A percentile compares a stretch with the other conserved stretches of the same genome.
phyloP scores from a whole-genome alignment of 2,888 invertebrate genomes.

The Dolichomitus sp. region DNA sequence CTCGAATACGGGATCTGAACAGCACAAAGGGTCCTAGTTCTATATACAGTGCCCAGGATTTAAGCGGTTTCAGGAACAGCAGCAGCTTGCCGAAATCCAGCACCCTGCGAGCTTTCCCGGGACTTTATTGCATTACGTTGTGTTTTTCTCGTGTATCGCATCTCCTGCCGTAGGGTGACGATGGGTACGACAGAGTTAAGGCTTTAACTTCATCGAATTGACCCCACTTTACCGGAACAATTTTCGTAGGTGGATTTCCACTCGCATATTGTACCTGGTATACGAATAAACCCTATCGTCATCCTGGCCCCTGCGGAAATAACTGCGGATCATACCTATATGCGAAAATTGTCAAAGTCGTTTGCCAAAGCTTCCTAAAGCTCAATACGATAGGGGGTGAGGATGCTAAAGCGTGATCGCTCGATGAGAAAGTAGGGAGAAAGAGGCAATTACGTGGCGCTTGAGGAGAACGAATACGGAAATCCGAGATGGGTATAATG shows the following conservation, averaged over 20 bases:
- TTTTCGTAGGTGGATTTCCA: conserved; percentile 28
- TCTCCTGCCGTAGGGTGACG: conserved; percentile 49
- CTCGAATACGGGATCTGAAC: conserved; percentile 41
- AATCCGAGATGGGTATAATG: conserved; percentile 65
- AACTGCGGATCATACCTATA: conserved; percentile 1
- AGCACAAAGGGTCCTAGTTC: conserved; percentile 49
- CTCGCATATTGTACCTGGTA: neutral
- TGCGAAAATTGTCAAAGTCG: neutral
- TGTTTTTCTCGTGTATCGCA: conserved; percentile 76
- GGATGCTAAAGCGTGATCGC: conserved; percentile 15
- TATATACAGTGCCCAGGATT: conserved; percentile 71
- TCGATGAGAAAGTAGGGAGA: conserved; percentile 47
- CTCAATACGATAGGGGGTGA: neutral
- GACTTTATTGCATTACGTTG: conserved; percentile 82
- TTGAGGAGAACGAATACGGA: conserved; percentile 54
- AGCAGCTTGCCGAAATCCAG: conserved; percentile 55
- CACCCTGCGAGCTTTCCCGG: conserved; percentile 53
- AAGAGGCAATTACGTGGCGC: conserved; percentile 56
- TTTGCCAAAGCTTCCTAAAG: neutral
- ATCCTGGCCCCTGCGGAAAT: neutral
- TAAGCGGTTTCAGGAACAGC: conserved; percentile 75
- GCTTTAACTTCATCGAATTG: conserved; percentile 72
- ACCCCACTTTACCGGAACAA: conserved; percentile 68
- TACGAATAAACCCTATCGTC: neutral
- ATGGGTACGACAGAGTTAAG: conserved; percentile 52